Percentiles rank a stretch among this genome's conserved stretches.
These are phyloP conservation scores for Dendrolimus houi DNA, from an alignment of 2,888 invertebrate species.

Conservation along the genomic window DNA sequence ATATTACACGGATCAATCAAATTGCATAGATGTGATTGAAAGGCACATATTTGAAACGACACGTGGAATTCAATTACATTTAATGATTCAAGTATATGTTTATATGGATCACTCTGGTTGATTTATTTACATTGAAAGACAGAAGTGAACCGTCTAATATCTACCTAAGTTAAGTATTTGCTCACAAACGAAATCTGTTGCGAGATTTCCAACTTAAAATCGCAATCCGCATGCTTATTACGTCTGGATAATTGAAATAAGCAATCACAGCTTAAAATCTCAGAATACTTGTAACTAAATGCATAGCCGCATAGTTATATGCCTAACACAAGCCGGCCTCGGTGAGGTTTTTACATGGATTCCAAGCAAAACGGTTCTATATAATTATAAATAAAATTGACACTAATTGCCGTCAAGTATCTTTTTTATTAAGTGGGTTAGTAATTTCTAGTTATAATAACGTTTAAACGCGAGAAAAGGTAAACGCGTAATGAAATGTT, in stretches of 20 bases:
- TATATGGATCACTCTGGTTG: too few relatives aligned
- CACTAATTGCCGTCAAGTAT: conserved; percentile 53
- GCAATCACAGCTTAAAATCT: conserved; percentile 24
- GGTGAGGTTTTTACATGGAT: conserved; percentile 40
- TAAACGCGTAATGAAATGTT: conserved; percentile 42
- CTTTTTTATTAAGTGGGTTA: conserved; percentile 53
- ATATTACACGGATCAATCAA: too few relatives aligned
- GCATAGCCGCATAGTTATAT: conserved; percentile 18
- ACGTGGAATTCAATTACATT: too few relatives aligned
- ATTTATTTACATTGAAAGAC: too few relatives aligned
- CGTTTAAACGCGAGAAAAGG: conserved; percentile 37
- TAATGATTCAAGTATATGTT: too few relatives aligned
- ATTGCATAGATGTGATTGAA: too few relatives aligned
- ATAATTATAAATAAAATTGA: conserved; percentile 70
- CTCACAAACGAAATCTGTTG: too few relatives aligned
- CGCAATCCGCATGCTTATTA: too few relatives aligned
- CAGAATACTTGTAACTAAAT: conserved; percentile 22
- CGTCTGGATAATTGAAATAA: conserved; percentile 19
- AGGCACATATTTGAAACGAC: too few relatives aligned
- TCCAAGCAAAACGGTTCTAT: conserved; percentile 20
- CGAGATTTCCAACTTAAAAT: too few relatives aligned
- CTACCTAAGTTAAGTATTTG: too few relatives aligned
- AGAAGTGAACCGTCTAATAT: too few relatives aligned
- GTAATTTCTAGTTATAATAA: conserved; percentile 61
- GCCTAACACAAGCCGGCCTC: conserved; percentile 14